phyloP scores from a whole-genome alignment of 2,797 vertebrate genomes.

The Okamejei kenojei region DNA sequence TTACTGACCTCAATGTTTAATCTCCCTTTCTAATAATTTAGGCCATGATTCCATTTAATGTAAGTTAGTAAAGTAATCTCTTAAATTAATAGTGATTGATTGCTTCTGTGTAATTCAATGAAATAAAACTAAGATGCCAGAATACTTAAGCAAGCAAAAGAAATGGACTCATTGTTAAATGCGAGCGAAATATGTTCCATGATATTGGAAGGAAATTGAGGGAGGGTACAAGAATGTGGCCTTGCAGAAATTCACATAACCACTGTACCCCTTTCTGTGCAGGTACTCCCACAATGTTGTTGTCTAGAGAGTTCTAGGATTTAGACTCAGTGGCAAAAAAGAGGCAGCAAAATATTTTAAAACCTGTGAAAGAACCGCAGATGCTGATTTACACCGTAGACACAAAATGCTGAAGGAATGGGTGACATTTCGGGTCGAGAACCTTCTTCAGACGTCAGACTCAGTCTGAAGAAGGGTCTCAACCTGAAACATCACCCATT shows the following conservation, averaged over 20 bases:
- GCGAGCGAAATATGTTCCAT: neutral
- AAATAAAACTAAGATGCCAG: neutral
- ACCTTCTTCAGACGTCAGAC: too few species aligned
- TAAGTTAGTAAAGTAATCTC: neutral
- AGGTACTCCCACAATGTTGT: too few species aligned
- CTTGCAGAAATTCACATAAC: neutral
- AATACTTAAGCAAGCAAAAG: neutral
- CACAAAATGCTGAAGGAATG: too few species aligned
- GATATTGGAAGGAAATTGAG: neutral
- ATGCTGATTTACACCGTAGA: too few species aligned
- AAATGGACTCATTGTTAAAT: neutral
- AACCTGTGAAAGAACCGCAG: too few species aligned
- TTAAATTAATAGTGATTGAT: conserved; percentile 20
- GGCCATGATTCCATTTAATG: neutral
- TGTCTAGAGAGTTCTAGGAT: too few species aligned
- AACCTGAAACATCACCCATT: too few species aligned
- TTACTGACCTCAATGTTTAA: neutral
- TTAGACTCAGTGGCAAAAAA: too few species aligned
- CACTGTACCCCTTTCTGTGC: too few species aligned
- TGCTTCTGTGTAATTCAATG: neutral
- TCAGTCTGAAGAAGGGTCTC: too few species aligned
- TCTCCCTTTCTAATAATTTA: neutral
- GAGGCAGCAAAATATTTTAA: too few species aligned
- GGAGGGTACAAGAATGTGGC: neutral
- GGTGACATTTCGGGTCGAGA: too few species aligned